Evolutionary conservation across 2,797 vertebrate species (phyloP).

Genomic region (Sebastes trivittatus): DNA sequence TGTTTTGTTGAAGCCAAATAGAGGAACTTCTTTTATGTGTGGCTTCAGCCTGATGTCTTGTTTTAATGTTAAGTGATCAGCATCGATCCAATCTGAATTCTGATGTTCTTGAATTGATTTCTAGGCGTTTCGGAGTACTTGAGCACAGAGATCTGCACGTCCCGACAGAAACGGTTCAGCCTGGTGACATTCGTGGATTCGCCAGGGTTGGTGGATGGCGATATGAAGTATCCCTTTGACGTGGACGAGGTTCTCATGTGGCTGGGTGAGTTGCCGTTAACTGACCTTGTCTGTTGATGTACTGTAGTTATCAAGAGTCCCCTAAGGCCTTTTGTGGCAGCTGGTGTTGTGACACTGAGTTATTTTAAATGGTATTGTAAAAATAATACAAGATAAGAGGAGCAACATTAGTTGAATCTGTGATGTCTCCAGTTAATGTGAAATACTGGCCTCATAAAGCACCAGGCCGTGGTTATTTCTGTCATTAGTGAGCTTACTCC

Average conservation of each 20-base stretch:
- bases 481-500: not conserved
- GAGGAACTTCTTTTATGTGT: not conserved
- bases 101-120: not conserved
- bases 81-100: not conserved
- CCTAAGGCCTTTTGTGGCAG: not conserved
- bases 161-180: slow-evolving; percentile 88
- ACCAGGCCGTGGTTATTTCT: not conserved
- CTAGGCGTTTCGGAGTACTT: slow-evolving; percentile 88
- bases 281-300: not conserved
- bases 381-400: not conserved
- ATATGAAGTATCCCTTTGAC: slow-evolving; percentile 92
- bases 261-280: slow-evolving; percentile 79
- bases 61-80: not conserved
- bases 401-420: not conserved
- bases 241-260: slow-evolving; percentile 87
- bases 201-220: slow-evolving; percentile 88
- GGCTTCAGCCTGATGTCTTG: not conserved
- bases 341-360: not conserved
- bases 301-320: no score
- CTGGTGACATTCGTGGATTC: slow-evolving; percentile 89
- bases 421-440: not conserved
- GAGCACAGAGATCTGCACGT: slow-evolving; percentile 89
- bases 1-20: not conserved
- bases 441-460: not conserved
- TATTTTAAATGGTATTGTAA: not conserved